Percentiles rank a stretch among this genome's conserved stretches.
phyloP scores from a whole-genome alignment of 2,888 invertebrate species.

The Hipparchia sbordonii region DNA sequence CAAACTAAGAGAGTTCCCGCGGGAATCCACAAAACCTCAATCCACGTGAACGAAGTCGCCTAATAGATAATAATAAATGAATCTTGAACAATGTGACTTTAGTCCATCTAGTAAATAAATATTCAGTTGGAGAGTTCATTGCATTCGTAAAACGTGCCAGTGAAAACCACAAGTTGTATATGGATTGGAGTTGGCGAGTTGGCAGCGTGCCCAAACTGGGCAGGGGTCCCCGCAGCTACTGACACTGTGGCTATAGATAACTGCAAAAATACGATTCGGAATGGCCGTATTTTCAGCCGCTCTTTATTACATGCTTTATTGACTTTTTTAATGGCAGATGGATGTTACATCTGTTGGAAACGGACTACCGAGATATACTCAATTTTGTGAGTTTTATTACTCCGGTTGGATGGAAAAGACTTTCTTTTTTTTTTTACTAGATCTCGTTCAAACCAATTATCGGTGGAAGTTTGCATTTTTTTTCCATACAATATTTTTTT shows the following conservation, averaged over 20 bases:
- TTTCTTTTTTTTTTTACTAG: too few relatives aligned
- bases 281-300: neutral
- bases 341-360: neutral
- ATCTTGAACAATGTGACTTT: neutral
- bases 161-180: constrained; percentile 24
- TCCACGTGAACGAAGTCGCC: too few relatives aligned
- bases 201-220: constrained; percentile 26
- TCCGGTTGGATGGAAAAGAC: too few relatives aligned
- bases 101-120: constrained; percentile 4
- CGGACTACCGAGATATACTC: neutral
- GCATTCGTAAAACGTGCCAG: constrained; percentile 25
- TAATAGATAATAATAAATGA: neutral
- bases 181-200: constrained; percentile 29
- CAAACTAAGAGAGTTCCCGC: too few relatives aligned
- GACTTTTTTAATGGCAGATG: neutral
- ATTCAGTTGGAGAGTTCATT: constrained; percentile 17
- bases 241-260: neutral
- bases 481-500: too few relatives aligned
- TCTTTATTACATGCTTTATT: neutral
- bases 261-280: neutral
- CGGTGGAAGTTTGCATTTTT: too few relatives aligned
- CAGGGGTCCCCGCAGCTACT: constrained; percentile 4
- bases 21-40: too few relatives aligned
- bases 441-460: too few relatives aligned
- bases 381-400: neutral